Conservation (phyloP, 2,113 vertebrate genomes). For the Onychostruthus taczanowskii region DNA sequence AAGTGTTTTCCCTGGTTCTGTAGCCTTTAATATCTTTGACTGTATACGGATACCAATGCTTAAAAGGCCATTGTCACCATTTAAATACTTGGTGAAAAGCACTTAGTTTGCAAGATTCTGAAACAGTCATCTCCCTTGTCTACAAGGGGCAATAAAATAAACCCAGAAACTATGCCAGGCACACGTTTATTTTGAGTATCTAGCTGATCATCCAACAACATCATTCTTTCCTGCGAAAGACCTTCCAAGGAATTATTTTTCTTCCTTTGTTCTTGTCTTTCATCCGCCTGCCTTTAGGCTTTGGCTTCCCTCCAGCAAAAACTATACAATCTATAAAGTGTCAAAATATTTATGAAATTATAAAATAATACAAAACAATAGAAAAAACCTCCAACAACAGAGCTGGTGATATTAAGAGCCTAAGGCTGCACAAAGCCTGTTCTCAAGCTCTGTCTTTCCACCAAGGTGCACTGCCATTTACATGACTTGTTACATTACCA, state of each 20-base stretch:
- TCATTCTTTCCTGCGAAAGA: background rate
- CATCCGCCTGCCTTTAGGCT: background rate
- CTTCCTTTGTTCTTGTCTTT: background rate
- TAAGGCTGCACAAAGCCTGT: background rate
- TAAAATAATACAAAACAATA: background rate
- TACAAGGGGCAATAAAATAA: background rate
- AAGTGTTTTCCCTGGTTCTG: background rate
- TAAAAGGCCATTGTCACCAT: background rate
- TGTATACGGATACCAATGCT: background rate
- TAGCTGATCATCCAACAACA: background rate
- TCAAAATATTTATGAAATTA: background rate
- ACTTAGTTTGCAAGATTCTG: background rate
- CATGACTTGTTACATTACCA: background rate
- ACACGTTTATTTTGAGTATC: background rate
- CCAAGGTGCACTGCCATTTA: background rate
- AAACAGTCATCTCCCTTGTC: background rate
- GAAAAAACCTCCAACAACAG: background rate
- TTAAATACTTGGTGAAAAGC: background rate
- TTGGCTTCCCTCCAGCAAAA: background rate
- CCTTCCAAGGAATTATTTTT: background rate
- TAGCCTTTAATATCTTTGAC: background rate
- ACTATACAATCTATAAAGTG: background rate
- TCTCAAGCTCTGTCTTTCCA: background rate
- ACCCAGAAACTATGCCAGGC: background rate
- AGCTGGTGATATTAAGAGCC: background rate